These are phyloP conservation scores for Pitangus sulphuratus DNA, from an alignment of 2,797 vertebrate species.

Conservation along the genomic window DNA sequence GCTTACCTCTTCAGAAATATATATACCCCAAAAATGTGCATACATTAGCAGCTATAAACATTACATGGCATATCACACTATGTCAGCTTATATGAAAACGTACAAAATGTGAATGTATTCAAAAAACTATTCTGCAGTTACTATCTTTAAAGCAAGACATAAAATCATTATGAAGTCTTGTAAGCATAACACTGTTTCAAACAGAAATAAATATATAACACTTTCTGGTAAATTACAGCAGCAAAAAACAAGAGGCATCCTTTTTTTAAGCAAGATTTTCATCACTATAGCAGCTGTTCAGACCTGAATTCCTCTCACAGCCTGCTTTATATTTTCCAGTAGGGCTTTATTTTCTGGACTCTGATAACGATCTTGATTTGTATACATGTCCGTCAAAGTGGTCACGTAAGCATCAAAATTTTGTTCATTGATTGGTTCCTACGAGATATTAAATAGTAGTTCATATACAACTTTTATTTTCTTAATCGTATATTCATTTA, in stretches of 20 bases:
- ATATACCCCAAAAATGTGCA: slow-evolving; percentile 95
- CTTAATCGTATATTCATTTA: slow-evolving; percentile 79
- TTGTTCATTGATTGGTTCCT: slow-evolving; percentile 98
- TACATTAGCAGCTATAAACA: slow-evolving; percentile 96
- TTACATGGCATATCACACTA: slow-evolving; percentile 92
- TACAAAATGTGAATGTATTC: slow-evolving; percentile 98
- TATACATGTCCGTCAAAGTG: slow-evolving; percentile 98
- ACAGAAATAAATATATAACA: slow-evolving; percentile 92
- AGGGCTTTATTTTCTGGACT: slow-evolving; percentile 98
- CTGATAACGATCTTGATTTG: slow-evolving; percentile 98
- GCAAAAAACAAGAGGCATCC: slow-evolving; percentile 86
- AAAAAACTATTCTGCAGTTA: slow-evolving; percentile 93
- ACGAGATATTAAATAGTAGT: slow-evolving; percentile 84
- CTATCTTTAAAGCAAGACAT: slow-evolving; percentile 92
- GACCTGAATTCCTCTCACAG: slow-evolving; percentile 99
- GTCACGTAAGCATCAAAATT: slow-evolving; percentile 99
- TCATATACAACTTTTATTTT: slow-evolving; percentile 81
- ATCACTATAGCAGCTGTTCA: slow-evolving; percentile 84
- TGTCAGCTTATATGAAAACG: slow-evolving; percentile 98
- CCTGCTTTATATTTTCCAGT: slow-evolving; percentile 99
- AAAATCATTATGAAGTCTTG: slow-evolving; percentile 88
- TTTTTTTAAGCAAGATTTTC: slow-evolving; percentile 79
- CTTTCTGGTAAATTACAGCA: slow-evolving; percentile 90
- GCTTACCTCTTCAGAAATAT: slow-evolving; percentile 97
- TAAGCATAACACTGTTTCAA: slow-evolving; percentile 89